phyloP scores from a whole-genome alignment of 2,888 invertebrate genomes.

The Drosophila tanythrix region DNA sequence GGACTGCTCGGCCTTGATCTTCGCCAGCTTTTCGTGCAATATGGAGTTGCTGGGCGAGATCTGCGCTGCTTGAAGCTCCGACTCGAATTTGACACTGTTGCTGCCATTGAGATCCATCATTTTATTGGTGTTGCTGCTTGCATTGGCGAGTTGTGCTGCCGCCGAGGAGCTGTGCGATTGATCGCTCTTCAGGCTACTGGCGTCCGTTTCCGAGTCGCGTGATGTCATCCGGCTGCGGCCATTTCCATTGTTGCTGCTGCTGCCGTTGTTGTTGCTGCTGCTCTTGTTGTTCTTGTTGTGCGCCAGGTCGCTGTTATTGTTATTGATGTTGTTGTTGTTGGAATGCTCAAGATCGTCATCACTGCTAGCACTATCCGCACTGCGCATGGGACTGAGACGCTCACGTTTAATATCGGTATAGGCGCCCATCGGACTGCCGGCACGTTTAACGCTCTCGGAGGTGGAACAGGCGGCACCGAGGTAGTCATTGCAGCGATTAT shows the following conservation, averaged over 20 bases:
- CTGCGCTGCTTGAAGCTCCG: conserved; percentile 26
- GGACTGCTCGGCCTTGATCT: conserved; percentile 83
- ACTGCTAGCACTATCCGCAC: conserved; percentile 63
- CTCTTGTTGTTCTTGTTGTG: conserved; percentile 57
- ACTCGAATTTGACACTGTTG: conserved; percentile 61
- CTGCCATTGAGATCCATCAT: conserved; percentile 82
- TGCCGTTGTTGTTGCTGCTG: conserved; percentile 49
- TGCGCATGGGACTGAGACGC: conserved; percentile 80
- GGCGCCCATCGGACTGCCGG: conserved; percentile 83
- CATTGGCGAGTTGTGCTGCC: conserved; percentile 19
- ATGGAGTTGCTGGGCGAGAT: conserved; percentile 70
- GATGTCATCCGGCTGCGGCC: conserved; percentile 79
- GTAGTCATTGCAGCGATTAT: conserved; percentile 78
- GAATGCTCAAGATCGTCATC: conserved; percentile 68
- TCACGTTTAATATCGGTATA: conserved; percentile 87
- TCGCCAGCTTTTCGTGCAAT: conserved; percentile 83
- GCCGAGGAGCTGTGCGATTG: conserved; percentile 54
- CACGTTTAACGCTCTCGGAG: conserved; percentile 72
- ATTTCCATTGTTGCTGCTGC: conserved; percentile 52
- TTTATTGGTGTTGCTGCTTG: conserved; percentile 53
- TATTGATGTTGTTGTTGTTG: conserved; percentile 54
- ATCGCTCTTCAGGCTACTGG: conserved; percentile 78
- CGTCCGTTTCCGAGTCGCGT: conserved; percentile 81
- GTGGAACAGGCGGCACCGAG: conserved; percentile 54
- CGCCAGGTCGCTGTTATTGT: conserved; percentile 57